phyloP scores from a whole-genome alignment of 1,140 invertebrate species.

The Oppia nitens region DNA sequence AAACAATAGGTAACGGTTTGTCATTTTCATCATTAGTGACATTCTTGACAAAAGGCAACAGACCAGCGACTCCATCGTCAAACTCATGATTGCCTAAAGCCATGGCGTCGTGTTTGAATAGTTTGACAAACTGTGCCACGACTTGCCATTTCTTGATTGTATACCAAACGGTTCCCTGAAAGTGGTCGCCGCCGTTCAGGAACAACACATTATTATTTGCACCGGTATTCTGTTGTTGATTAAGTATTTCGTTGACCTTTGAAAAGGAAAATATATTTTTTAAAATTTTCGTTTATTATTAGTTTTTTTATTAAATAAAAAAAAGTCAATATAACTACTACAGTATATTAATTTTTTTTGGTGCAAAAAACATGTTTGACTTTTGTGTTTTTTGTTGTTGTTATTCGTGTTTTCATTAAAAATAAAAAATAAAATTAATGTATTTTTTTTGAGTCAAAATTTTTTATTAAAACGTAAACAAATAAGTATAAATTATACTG shows the following conservation, averaged over 20 bases:
- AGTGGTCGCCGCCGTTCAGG: slow-evolving; percentile 75
- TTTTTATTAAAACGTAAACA: not conserved
- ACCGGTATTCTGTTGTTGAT: slow-evolving; percentile 37
- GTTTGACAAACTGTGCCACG: slow-evolving; percentile 54
- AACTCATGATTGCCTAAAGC: slow-evolving; percentile 88
- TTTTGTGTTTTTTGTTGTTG: no score
- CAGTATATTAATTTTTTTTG: no score
- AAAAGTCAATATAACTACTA: no score
- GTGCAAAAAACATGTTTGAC: no score
- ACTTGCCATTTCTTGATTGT: slow-evolving; percentile 55
- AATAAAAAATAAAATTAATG: no score
- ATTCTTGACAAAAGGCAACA: slow-evolving; percentile 49
- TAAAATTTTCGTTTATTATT: no score
- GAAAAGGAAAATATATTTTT: no score
- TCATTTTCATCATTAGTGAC: not conserved
- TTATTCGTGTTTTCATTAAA: no score
- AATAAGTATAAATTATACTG: not conserved
- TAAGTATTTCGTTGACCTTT: slow-evolving; percentile 31
- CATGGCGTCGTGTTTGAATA: slow-evolving; percentile 57
- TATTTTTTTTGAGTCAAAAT: no score
- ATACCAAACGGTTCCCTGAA: slow-evolving; percentile 68
- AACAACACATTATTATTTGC: no score
- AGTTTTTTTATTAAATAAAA: no score
- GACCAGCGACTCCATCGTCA: slow-evolving; percentile 52
- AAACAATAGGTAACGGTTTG: slow-evolving; percentile 34